Conservation (phyloP, 2,113 vertebrate species). For the Cranoglanis bouderius region DNA sequence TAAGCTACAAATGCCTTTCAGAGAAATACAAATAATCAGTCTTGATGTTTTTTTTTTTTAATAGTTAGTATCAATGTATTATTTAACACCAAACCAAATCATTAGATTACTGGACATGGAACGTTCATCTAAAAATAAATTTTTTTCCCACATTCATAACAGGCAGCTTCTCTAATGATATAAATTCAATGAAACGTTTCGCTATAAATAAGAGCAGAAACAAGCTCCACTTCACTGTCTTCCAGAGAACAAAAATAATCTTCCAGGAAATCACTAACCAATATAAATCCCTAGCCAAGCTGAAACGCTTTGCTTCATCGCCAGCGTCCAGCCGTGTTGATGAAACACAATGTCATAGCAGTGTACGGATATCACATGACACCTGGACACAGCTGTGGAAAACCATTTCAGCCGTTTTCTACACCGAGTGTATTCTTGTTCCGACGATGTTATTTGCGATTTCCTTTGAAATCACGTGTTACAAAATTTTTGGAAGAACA, state of each 20-base stretch:
- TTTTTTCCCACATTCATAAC: background rate
- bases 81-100: background rate
- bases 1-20: too few relatives aligned
- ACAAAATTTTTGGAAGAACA: background rate
- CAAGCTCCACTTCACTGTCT: background rate
- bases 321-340: conserved; percentile 1
- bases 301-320: background rate
- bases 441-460: background rate
- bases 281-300: background rate
- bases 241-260: background rate
- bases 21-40: background rate
- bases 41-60: background rate
- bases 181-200: background rate
- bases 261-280: conserved; percentile 2
- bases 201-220: background rate
- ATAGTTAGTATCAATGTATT: background rate
- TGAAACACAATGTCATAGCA: background rate
- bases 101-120: too few relatives aligned
- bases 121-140: too few relatives aligned
- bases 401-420: background rate
- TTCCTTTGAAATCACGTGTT: background rate
- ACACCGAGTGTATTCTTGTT: background rate
- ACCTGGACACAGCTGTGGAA: conserved; percentile 10
- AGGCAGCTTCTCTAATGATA: background rate
- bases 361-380: background rate